A percentile compares a stretch with the other conserved stretches of the same genome.
These are phyloP conservation scores for Selene dorsalis DNA, from an alignment of 2,797 vertebrate species.

Conservation along the genomic window DNA sequence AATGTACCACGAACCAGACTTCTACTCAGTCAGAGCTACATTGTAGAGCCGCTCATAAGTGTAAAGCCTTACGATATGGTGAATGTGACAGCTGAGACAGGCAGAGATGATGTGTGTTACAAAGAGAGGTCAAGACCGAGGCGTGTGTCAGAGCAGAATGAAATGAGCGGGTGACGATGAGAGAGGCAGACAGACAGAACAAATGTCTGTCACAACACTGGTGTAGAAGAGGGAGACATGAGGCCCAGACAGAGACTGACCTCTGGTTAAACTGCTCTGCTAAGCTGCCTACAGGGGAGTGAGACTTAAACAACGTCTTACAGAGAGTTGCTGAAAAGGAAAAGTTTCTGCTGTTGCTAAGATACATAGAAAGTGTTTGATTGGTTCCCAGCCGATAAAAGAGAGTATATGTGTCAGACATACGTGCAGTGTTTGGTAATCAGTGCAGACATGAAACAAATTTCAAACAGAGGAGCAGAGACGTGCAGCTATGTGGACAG, in stretches of 20 bases:
- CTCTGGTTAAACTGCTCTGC: slow-evolving; percentile 37
- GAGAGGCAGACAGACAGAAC: slow-evolving; percentile 34
- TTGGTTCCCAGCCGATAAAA: slow-evolving; percentile 11
- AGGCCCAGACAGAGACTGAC: slow-evolving; percentile 39
- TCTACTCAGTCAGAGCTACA: background rate
- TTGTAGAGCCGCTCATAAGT: background rate
- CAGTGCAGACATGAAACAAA: background rate
- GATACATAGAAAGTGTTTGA: slow-evolving; percentile 1
- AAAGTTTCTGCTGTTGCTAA: slow-evolving; percentile 21
- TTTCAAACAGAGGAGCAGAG: background rate
- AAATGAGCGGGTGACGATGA: slow-evolving; percentile 30
- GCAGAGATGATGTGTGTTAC: slow-evolving; percentile 11
- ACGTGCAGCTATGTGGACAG: background rate
- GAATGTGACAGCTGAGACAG: background rate
- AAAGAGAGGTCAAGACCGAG: slow-evolving; percentile 3
- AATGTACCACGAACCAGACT: slow-evolving; percentile 5
- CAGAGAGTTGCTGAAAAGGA: slow-evolving; percentile 46
- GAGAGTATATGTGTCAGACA: background rate
- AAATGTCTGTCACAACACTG: slow-evolving; percentile 51
- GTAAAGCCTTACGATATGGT: slow-evolving; percentile 2
- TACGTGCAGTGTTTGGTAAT: background rate
- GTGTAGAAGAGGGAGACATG: slow-evolving; percentile 46
- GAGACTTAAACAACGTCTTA: slow-evolving; percentile 32
- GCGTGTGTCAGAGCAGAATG: slow-evolving; percentile 21
- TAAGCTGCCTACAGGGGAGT: slow-evolving; percentile 26